Base-by-base conservation (phyloP, 2,113 vertebrate species). In the Menura novaehollandiae region DNA sequence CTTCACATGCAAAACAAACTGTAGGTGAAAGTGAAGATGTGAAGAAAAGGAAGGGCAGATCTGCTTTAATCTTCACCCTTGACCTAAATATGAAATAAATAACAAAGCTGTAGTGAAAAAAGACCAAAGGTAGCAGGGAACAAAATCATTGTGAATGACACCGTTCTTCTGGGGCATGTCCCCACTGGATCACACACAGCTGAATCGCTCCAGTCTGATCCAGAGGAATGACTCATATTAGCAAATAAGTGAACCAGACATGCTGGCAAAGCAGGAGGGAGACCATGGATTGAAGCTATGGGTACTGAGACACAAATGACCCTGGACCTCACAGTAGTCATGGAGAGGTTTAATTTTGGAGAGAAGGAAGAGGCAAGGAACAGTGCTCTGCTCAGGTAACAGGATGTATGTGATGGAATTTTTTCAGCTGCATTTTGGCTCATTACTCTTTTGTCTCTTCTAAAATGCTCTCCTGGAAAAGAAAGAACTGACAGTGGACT, bases 341-440 rank as follows among this genome's bases (percentile, higher is more conserved):
- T 2, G 24, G 8, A 9, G 21, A 92, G 11, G 60, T 82, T 80
- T 71, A 51, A n/a, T 53, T 91, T 39, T 63, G 66, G 66, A 44
- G 62, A 74, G 26, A 59, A 68, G 37, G 58, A 60, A 69, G 37
- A 89, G 37, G 39, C 12, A 46, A 78, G 32, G 26, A 68, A 15
- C 17, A 30, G 32, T 27, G 51, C 27, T 52, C 51, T 56, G n/a
- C 53, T 67, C 53, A 85, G 60, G 44, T 52, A 75, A 62, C n/a
- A 58, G 62, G 21, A 62, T 32, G 30, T 0, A 1, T 3, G 4
- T 0, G 3, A 60, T 3, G 4, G 30, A 74, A n/a, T 26, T 6
- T 62, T 79, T 46, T 55, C 52, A 74, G 21, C 30, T 59, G 27
- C 1, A 0, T 84, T 91, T 91, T 52, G 52, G 44, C 28, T 79